phyloP scores from a whole-genome alignment of 2,113 vertebrate genomes.

The Heloderma charlesbogerti region DNA sequence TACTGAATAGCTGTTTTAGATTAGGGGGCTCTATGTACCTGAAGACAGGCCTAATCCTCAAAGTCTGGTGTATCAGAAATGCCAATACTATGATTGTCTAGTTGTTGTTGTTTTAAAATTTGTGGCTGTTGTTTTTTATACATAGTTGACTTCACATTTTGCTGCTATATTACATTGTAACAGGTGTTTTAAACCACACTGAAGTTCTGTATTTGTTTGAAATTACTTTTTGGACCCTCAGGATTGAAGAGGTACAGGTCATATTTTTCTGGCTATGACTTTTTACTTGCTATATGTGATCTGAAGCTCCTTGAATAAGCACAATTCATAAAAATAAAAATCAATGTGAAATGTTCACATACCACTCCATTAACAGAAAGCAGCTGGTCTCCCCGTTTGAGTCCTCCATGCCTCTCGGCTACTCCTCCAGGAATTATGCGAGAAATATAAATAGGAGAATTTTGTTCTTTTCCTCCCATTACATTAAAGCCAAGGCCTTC shows the following conservation, averaged over 20 bases:
- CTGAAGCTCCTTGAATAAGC: conserved; percentile 34
- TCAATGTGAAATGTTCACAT: conserved; percentile 72
- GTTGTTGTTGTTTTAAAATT: not conserved
- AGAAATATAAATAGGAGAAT: conserved; percentile 99
- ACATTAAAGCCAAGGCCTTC: conserved; percentile 99
- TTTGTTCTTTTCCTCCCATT: conserved; percentile 99
- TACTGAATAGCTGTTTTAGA: too few species aligned
- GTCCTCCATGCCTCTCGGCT: conserved; percentile 95
- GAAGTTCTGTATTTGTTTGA: not conserved
- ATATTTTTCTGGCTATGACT: not conserved
- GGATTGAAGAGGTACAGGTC: not conserved
- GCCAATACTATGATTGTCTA: not conserved
- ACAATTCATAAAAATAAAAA: conserved; percentile 45
- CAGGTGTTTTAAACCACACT: too few species aligned
- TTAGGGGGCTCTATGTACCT: too few species aligned
- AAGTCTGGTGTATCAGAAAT: not conserved
- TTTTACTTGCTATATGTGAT: not conserved
- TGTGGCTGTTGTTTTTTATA: too few species aligned
- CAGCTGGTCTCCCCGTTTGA: conserved; percentile 98
- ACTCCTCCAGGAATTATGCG: conserved; percentile 99
- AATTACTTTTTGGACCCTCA: not conserved
- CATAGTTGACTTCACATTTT: too few species aligned
- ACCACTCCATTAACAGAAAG: conserved; percentile 99
- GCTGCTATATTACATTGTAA: too few species aligned
- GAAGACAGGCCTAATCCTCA: too few species aligned